Evolutionary conservation across 2,888 invertebrate species (phyloP).

Genomic region (Nemotelus pantherinus): DNA sequence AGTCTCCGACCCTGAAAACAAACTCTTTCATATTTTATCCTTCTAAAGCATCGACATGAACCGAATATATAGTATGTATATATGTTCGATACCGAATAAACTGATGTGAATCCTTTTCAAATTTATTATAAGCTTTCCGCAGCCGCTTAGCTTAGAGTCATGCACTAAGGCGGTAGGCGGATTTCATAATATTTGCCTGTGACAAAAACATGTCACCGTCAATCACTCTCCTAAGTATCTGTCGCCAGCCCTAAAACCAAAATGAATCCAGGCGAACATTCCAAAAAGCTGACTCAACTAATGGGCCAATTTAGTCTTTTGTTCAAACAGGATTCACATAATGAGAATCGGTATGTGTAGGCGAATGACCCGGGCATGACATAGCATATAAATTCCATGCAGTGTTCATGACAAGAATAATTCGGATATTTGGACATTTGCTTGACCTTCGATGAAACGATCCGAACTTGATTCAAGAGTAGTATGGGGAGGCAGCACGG

Average conservation of each 20-base stretch:
- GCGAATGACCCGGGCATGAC: too few species aligned
- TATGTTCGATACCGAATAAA: neutral
- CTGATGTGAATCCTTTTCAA: conserved; percentile 17
- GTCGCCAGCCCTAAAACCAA: neutral
- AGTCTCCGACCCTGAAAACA: neutral
- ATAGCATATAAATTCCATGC: too few species aligned
- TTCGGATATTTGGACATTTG: too few species aligned
- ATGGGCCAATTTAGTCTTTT: conserved; percentile 36
- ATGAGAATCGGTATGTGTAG: conserved; percentile 4
- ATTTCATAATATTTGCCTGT: conserved; percentile 33
- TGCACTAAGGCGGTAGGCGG: neutral
- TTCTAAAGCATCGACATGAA: neutral
- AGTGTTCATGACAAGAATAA: too few species aligned
- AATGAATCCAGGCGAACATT: neutral
- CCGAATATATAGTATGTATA: neutral
- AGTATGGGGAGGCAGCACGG: too few species aligned
- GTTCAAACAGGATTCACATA: conserved; percentile 17
- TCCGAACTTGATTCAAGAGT: too few species aligned
- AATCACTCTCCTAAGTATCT: conserved; percentile 24
- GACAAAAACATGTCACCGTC: conserved; percentile 41
- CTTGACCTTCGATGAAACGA: too few species aligned
- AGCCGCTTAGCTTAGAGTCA: neutral
- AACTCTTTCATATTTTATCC: neutral
- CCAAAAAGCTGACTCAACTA: conserved; percentile 29
- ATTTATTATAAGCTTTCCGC: conserved; percentile 11